Conservation (phyloP, 1,140 invertebrate species). For the Bombus vancouverensis region DNA sequence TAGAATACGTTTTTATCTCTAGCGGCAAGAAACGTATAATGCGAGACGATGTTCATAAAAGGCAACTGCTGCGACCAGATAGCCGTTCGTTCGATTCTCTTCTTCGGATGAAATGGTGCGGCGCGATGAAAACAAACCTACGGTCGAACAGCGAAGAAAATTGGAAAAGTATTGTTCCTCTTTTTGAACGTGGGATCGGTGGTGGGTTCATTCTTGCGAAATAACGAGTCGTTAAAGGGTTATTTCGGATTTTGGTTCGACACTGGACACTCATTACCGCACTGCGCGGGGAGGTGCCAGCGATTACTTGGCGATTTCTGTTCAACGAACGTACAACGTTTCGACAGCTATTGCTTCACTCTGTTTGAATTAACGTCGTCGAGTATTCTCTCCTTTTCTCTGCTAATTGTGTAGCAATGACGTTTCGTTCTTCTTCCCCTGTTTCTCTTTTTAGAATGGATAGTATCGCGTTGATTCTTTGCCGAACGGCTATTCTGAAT, state of each 20-base stretch:
- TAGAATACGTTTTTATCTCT: not conserved
- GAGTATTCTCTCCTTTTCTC: not conserved
- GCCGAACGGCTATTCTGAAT: no score
- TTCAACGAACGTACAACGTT: not conserved
- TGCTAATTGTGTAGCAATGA: not conserved
- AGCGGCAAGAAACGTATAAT: not conserved
- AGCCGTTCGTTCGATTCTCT: constrained; percentile 42
- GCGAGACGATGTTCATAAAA: constrained; percentile 46
- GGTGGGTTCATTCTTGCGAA: constrained; percentile 17
- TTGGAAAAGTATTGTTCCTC: constrained; percentile 30
- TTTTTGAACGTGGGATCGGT: not conserved
- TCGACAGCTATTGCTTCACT: not conserved
- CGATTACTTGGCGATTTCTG: constrained; percentile 8
- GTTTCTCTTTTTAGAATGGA: not conserved
- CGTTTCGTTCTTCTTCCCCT: not conserved
- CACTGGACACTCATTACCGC: not conserved
- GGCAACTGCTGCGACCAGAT: constrained; percentile 36
- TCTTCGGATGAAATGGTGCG: not conserved
- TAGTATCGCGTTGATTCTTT: not conserved
- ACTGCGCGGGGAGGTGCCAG: not conserved
- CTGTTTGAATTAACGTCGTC: not conserved
- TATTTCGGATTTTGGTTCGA: not conserved
- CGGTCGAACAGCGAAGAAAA: constrained; percentile 36
- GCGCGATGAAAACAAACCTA: constrained; percentile 20
- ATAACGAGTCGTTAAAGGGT: constrained; percentile 3